Conservation (phyloP, 2,888 invertebrate species). For the Sminthurides aquaticus region DNA sequence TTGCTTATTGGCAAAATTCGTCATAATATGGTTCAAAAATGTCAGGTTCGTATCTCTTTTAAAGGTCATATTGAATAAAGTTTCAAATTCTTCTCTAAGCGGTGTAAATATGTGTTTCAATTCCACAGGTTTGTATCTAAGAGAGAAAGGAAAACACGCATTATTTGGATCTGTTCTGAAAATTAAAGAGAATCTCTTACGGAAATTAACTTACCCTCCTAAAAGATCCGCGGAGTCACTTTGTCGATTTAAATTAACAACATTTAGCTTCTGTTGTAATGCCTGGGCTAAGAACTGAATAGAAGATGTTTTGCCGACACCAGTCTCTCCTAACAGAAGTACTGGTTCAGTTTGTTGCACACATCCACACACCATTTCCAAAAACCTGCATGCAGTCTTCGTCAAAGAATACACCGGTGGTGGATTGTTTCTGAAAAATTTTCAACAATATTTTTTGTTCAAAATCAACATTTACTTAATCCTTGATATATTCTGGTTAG, state of each 20-base stretch:
- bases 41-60: constrained; percentile 72
- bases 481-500: too few relatives aligned
- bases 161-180: background rate
- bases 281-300: constrained; percentile 83
- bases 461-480: background rate
- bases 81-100: constrained; percentile 72
- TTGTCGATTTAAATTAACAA: constrained; percentile 98
- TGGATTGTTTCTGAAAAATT: constrained; percentile 22
- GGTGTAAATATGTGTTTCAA: constrained; percentile 74
- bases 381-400: constrained; percentile 65
- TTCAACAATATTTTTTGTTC: too few relatives aligned
- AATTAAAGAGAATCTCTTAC: background rate
- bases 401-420: constrained; percentile 66
- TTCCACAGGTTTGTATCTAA: constrained; percentile 84
- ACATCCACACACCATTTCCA: constrained; percentile 83
- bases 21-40: constrained; percentile 69
- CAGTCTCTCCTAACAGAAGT: constrained; percentile 93
- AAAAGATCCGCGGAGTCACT: constrained; percentile 93
- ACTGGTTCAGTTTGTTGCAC: constrained; percentile 79
- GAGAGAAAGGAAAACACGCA: constrained; percentile 26
- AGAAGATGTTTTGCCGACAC: constrained; percentile 94
- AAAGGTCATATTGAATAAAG: constrained; percentile 65
- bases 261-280: constrained; percentile 74
- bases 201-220: constrained; percentile 63
- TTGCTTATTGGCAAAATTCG: constrained; percentile 62